A percentile compares a stretch with the other conserved stretches of the same genome.
Evolutionary conservation across 2,888 invertebrate species (phyloP).

Genomic region (Pachliopta kotzebuea): DNA sequence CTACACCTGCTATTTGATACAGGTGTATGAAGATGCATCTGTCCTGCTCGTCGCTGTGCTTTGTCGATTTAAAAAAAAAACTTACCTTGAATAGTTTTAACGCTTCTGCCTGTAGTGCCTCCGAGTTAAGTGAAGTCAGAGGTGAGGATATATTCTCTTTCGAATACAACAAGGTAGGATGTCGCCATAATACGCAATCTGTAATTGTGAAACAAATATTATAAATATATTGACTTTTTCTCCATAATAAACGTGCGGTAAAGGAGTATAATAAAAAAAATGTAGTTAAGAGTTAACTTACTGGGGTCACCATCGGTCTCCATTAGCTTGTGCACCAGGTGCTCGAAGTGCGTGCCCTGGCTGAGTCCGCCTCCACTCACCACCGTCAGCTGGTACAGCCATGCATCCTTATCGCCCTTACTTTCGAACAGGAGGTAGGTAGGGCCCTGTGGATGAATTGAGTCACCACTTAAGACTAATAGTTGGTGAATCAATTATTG

Average conservation of each 20-base stretch:
- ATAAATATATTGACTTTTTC: not conserved
- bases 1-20: too few relatives aligned
- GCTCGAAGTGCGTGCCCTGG: conserved; percentile 97
- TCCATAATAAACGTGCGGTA: too few relatives aligned
- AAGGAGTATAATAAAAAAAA: too few relatives aligned
- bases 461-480: not conserved
- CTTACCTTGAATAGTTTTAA: conserved; percentile 95
- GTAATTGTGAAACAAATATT: conserved; percentile 37
- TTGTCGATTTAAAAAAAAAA: not conserved
- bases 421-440: conserved; percentile 95
- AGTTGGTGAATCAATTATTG: too few relatives aligned
- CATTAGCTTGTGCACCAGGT: conserved; percentile 97
- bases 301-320: conserved; percentile 96
- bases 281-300: conserved; percentile 53
- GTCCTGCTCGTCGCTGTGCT: too few relatives aligned
- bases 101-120: conserved; percentile 93
- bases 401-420: conserved; percentile 96
- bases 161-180: conserved; percentile 93
- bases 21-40: too few relatives aligned
- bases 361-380: conserved; percentile 95
- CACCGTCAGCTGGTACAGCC: conserved; percentile 92
- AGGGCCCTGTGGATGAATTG: conserved; percentile 84
- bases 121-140: conserved; percentile 93
- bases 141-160: conserved; percentile 95
- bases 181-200: conserved; percentile 96